A percentile compares a stretch with the other conserved stretches of the same genome.
Evolutionary conservation across 2,113 vertebrate genomes (phyloP).

Genomic region (Apteryx owenii): DNA sequence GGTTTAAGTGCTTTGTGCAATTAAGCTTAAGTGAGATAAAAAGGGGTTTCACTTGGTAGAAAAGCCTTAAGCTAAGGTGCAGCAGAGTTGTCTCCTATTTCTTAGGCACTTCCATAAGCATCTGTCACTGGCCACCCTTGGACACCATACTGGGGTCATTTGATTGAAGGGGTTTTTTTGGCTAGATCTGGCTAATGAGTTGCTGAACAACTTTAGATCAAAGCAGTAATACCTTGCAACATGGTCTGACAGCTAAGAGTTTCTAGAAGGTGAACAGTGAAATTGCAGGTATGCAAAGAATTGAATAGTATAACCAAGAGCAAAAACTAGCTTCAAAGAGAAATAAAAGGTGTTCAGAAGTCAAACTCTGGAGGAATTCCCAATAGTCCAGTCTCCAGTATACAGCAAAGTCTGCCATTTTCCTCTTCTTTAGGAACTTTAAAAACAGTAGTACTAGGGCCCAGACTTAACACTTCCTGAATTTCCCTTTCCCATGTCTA

Average conservation of each 20-base stretch:
- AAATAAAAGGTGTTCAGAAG: neutral
- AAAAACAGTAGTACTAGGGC: neutral
- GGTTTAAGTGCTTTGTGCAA: neutral
- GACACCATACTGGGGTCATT: neutral
- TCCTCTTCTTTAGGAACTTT: neutral
- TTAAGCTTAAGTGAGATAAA: neutral
- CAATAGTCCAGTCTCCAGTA: neutral
- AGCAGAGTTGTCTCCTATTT: neutral
- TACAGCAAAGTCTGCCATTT: neutral
- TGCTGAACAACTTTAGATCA: neutral
- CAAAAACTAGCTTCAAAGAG: neutral
- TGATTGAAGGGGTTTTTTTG: neutral
- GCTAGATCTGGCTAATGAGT: neutral
- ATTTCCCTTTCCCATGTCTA: neutral
- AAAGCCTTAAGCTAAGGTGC: accelerated
- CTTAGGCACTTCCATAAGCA: accelerated
- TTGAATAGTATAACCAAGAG: neutral
- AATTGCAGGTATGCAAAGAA: neutral
- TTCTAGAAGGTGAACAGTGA: neutral
- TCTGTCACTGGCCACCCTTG: accelerated
- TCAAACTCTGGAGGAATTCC: neutral
- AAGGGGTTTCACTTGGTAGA: neutral
- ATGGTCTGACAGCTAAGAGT: accelerated
- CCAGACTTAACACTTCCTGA: neutral
- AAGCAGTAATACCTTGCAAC: neutral